A percentile compares a stretch with the other conserved stretches of the same genome.
Conservation (phyloP, 1,140 invertebrate species). For the Heliconius nattereri region DNA sequence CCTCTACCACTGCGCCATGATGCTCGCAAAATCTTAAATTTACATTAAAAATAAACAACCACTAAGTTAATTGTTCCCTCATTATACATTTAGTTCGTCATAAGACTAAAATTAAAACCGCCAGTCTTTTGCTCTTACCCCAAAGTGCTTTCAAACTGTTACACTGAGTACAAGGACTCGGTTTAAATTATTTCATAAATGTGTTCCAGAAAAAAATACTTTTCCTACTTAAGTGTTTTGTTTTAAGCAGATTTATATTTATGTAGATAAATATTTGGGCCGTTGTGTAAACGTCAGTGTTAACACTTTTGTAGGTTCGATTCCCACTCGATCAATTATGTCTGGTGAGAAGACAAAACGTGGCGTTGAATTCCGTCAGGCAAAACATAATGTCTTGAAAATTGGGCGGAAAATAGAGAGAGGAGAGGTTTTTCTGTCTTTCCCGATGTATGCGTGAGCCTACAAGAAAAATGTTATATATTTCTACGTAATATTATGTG, state of each 20-base stretch:
- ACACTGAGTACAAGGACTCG: not conserved
- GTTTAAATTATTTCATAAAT: not conserved
- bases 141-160: slow-evolving; percentile 2
- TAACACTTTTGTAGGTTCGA: too few species aligned
- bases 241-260: not conserved
- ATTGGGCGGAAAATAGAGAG: too few species aligned
- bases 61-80: not conserved
- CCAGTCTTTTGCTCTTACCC: not conserved
- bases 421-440: too few species aligned
- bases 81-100: not conserved
- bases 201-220: not conserved
- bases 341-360: too few species aligned
- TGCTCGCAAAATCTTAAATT: too few species aligned
- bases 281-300: not conserved
- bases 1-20: too few species aligned
- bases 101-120: slow-evolving; percentile 6
- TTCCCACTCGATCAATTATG: too few species aligned
- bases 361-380: too few species aligned
- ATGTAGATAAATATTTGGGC: not conserved
- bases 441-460: too few species aligned
- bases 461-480: too few species aligned
- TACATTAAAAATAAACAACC: not conserved
- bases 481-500: too few species aligned
- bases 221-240: not conserved
- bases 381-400: too few species aligned